phyloP scores from a whole-genome alignment of 2,113 vertebrate genomes.

The Rhombomys opimus region DNA sequence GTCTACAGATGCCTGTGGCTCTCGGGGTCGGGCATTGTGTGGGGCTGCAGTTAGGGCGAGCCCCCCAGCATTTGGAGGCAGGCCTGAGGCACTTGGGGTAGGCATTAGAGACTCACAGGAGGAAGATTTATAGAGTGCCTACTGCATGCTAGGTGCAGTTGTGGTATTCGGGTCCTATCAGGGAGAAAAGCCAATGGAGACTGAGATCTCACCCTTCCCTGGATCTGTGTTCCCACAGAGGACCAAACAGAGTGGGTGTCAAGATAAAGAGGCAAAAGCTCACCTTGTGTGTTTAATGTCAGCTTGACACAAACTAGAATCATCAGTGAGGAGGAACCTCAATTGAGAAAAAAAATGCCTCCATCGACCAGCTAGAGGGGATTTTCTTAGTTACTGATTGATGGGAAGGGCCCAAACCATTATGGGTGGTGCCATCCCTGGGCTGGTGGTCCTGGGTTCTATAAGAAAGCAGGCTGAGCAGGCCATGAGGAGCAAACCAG shows the following conservation, averaged over 20 bases:
- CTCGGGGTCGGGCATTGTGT: neutral
- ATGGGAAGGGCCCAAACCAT: neutral
- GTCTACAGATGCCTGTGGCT: neutral
- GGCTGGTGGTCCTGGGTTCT: neutral
- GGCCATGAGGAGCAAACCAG: neutral
- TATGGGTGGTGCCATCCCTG: neutral
- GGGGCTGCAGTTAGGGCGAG: neutral
- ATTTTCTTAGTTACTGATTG: neutral
- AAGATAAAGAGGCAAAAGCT: neutral
- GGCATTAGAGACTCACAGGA: neutral
- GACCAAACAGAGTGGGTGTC: neutral
- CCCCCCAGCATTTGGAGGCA: neutral
- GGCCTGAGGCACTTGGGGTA: neutral
- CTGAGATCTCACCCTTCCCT: neutral
- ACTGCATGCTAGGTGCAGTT: neutral
- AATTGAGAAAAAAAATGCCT: neutral
- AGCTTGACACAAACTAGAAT: neutral
- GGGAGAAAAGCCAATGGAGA: neutral
- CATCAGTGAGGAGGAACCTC: neutral
- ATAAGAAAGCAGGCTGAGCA: neutral
- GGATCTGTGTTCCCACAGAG: neutral
- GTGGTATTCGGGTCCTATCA: neutral
- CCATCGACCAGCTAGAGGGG: neutral
- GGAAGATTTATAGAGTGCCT: neutral
- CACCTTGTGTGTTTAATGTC: neutral